A percentile compares a stretch with the other conserved stretches of the same genome.
phyloP scores from a whole-genome alignment of 2,888 invertebrate species.

The Lasioglossum lativentre region DNA sequence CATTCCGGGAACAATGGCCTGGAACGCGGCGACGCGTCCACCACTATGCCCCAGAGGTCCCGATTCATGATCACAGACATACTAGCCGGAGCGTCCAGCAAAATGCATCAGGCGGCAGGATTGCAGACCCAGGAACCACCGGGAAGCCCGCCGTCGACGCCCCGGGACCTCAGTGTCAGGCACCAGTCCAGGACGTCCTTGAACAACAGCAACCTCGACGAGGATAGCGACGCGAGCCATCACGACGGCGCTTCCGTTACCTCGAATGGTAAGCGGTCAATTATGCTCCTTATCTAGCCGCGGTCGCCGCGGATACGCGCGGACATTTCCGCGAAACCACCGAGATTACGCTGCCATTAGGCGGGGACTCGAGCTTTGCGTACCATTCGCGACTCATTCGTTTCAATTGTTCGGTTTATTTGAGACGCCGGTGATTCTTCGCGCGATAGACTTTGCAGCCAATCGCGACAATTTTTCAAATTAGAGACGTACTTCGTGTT shows the following conservation, averaged over 20 bases:
- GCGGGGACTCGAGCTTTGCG: not conserved
- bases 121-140: slow-evolving; percentile 80
- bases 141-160: slow-evolving; percentile 85
- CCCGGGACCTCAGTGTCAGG: slow-evolving; percentile 87
- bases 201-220: slow-evolving; percentile 87
- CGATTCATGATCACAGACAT: slow-evolving; percentile 97
- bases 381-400: not conserved
- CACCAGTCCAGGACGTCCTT: slow-evolving; percentile 85
- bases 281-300: slow-evolving; percentile 28
- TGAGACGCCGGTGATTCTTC: not conserved
- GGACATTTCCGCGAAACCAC: not conserved
- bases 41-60: slow-evolving; percentile 88
- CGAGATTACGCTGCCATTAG: not conserved
- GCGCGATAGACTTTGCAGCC: no score
- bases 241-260: slow-evolving; percentile 85
- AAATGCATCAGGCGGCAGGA: slow-evolving; percentile 71
- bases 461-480: no score
- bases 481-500: not conserved
- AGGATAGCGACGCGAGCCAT: slow-evolving; percentile 85
- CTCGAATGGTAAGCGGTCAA: slow-evolving; percentile 85
- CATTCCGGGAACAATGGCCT: slow-evolving; percentile 64
- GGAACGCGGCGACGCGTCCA: slow-evolving; percentile 67
- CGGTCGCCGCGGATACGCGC: not conserved
- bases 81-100: slow-evolving; percentile 87
- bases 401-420: not conserved